Evolutionary conservation across 2,113 vertebrate species (phyloP).

Genomic region (Cyphomyrus plagiostoma): DNA sequence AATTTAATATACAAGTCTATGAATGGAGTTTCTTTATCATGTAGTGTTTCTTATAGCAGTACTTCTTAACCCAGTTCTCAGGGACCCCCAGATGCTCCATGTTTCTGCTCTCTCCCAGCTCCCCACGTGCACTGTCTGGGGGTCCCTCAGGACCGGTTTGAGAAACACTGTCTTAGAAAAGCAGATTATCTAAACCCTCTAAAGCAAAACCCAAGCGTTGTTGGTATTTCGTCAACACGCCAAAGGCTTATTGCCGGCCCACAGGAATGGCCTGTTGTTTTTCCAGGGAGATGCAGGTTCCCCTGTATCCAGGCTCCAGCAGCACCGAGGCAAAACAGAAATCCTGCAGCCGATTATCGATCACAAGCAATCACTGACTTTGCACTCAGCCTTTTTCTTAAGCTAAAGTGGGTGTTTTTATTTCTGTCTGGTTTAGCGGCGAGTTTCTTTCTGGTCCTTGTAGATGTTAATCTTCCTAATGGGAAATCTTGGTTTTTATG

Average conservation of each 20-base stretch:
- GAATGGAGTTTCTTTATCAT: neutral
- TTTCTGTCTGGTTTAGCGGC: neutral
- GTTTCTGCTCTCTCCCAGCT: neutral
- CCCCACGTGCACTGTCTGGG: neutral
- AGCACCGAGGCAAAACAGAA: neutral
- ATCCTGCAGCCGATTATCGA: neutral
- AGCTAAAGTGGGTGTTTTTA: neutral
- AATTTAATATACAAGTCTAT: neutral
- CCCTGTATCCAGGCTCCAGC: neutral
- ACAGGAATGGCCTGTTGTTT: neutral
- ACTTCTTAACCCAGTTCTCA: neutral
- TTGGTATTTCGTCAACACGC: neutral
- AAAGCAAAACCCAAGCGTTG: neutral
- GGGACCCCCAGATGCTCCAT: neutral
- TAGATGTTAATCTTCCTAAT: conserved; percentile 37
- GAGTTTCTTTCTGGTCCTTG: conserved; percentile 11
- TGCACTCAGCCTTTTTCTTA: neutral
- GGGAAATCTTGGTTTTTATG: conserved; percentile 16
- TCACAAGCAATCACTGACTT: neutral
- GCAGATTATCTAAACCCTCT: neutral
- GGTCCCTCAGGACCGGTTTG: neutral
- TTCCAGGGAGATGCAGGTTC: neutral
- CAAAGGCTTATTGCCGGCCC: neutral
- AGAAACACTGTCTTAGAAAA: neutral
- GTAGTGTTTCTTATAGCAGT: neutral